Conservation (phyloP, 2,797 vertebrate genomes). For the Chelonia mydas region DNA sequence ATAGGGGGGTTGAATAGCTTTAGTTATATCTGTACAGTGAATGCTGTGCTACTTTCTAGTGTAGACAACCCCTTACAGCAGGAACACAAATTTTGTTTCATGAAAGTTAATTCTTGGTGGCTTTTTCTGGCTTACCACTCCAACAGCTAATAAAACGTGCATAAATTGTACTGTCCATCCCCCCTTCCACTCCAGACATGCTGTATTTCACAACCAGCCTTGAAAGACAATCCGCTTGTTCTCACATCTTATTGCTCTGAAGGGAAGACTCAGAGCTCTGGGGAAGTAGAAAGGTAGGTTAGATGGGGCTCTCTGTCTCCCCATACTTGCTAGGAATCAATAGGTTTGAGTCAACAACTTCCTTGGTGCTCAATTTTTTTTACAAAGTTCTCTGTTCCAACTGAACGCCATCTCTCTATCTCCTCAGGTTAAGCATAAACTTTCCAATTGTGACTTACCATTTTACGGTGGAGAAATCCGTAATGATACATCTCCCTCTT, state of each 20-base stretch:
- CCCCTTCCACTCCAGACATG: not conserved
- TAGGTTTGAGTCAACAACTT: not conserved
- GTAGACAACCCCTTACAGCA: not conserved
- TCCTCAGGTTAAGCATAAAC: not conserved
- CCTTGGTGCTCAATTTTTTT: not conserved
- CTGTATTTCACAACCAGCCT: not conserved
- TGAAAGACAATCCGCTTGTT: not conserved
- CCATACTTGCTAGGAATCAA: not conserved
- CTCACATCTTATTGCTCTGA: not conserved
- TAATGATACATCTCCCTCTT: not conserved
- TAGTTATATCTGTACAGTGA: constrained; percentile 11
- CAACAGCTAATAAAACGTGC: not conserved
- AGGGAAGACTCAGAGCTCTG: not conserved
- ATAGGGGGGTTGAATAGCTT: not conserved
- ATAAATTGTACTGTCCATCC: not conserved
- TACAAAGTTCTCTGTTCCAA: not conserved
- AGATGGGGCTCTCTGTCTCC: not conserved
- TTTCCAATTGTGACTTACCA: not conserved
- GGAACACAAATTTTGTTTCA: not conserved
- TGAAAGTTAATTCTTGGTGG: not conserved
- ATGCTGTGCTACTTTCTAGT: not conserved
- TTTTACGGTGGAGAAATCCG: not conserved
- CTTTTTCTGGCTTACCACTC: not conserved
- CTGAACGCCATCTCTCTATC: not conserved
- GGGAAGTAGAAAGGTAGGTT: not conserved